Base-by-base conservation (phyloP, 92 coral and sea anemone species). In the Parazoanthus darwini region DNA sequence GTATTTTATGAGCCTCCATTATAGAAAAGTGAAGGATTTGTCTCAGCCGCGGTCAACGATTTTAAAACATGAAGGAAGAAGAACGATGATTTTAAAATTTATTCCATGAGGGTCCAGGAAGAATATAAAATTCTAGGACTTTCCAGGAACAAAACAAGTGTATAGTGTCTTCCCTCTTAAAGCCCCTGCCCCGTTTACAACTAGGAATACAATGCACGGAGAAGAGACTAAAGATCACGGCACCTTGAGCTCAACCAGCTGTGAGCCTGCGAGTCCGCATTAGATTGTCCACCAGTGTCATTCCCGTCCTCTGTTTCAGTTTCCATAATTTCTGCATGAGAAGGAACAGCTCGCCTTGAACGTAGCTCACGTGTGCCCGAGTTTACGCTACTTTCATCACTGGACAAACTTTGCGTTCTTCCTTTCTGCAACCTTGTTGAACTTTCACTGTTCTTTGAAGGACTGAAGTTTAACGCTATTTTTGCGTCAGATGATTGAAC, bases 291-390 rank as follows among this genome's bases (percentile, higher is more conserved):
- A 78, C 37, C 16, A 43, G 2, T 6, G 46, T 42, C 54, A 18
- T 5, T 39, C 26, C 35, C 25, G 15, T 76, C 51, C 80, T 33
- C 78, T 74, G 50, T 76, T 18, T 76, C 80, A 37, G 80, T 20
- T 16, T 76, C 80, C 2, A 5, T n/a, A 39, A 37, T 22, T 0
- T 22, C 80, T 6, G 48, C 80, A 76, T 76, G 8, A 0, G n/a
- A 44, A 9, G 29, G 66, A n/a, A 46, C 35, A 29, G 18, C 63
- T 70, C 68, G 78, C 26, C 79, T 71, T 71, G 78, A 26, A 43
- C 78, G 56, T 73, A 84, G 37, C 6, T 84, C 79, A 25, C 87
- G 78, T 79, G 67, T 46, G 23, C 87, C 79, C 22, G 87, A 84
- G 25, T 35, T 22, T 37, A 16, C 68, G 18, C 79, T 84, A 58